Evolutionary conservation across 2,888 invertebrate species (phyloP), one percentile per base, ranked within the genome.

Genomic region (Uloborus plumipes): DNA sequence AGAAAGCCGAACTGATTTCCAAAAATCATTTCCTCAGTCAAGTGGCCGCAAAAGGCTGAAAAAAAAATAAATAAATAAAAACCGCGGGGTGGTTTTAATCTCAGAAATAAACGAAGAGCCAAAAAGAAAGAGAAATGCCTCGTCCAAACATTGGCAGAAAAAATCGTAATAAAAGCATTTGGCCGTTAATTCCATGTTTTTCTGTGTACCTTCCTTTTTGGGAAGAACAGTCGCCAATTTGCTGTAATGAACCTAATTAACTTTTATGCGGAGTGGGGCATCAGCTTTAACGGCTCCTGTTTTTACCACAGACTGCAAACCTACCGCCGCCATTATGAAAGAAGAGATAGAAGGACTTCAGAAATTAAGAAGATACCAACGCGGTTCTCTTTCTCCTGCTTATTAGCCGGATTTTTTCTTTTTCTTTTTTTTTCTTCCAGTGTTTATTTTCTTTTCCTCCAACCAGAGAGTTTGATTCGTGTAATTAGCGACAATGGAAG

Each of bases 231-330:
- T 74, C 65, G 71, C 81, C 81, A 82, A 82, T 82, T 82, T 82
- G 61, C 75, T 66, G 58, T 82, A 82, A 82, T 82, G 81, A 82
- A 82, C 81, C 81, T 82, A 82, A 82, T 82, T 82, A 82, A 62
- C 73, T 80, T 80, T 80, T 80, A 79, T 79, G 72, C 80, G 49
- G 67, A 73, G 71, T 20, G 58, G 53, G 73, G 53, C 73, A 53
- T 50, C 31, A 49, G 55, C 51, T 75, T 65, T 75, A 75, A 81
- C 80, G 74, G 80, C 65, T 64, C 70, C 50, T 67, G 67, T 73
- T 80, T 80, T 73, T 69, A 80, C 79, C 79, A n/a, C 79, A 80
- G 62, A 62, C 16, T n/a, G 55, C 31, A 76, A 76, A 31, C 75
- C 71, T 64, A 78, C 65, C 64, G 70, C 70, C 65, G 65, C 74